phyloP scores from a whole-genome alignment of 2,113 vertebrate genomes.

The Leuciscus idus region DNA sequence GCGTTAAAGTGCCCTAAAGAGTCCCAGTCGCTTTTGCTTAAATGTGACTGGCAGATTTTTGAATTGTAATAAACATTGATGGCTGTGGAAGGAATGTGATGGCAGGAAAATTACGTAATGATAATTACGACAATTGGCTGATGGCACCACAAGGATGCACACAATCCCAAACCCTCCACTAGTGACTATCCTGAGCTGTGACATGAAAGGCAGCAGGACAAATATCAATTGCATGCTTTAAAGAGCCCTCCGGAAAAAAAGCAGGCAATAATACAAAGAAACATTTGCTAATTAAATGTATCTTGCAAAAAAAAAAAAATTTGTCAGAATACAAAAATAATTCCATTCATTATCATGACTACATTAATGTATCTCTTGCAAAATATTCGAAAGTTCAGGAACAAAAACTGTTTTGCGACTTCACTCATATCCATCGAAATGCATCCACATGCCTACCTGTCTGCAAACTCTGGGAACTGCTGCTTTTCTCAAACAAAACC shows the following conservation, averaged over 20 bases:
- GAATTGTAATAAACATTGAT: conserved; percentile 41
- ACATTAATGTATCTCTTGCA: neutral
- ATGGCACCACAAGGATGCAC: neutral
- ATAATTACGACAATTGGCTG: neutral
- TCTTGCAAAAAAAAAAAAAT: neutral
- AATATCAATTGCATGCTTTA: neutral
- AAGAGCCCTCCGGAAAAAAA: neutral
- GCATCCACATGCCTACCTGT: conserved; percentile 15
- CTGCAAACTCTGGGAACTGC: conserved; percentile 6
- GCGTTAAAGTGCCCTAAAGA: conserved; percentile 30
- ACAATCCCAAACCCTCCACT: neutral
- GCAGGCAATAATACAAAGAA: neutral
- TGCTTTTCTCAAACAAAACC: neutral
- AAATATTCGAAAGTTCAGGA: neutral
- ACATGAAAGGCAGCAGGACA: neutral
- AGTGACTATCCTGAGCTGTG: neutral
- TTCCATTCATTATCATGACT: neutral
- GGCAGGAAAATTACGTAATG: neutral
- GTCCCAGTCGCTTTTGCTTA: neutral
- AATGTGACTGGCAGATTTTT: conserved; percentile 26
- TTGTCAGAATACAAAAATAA: neutral
- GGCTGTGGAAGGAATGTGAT: neutral
- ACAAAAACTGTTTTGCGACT: neutral
- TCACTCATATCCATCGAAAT: neutral
- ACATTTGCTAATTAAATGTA: neutral